Evolutionary conservation across 2,888 invertebrate species (phyloP).

Genomic region (Nomada hirtipes): DNA sequence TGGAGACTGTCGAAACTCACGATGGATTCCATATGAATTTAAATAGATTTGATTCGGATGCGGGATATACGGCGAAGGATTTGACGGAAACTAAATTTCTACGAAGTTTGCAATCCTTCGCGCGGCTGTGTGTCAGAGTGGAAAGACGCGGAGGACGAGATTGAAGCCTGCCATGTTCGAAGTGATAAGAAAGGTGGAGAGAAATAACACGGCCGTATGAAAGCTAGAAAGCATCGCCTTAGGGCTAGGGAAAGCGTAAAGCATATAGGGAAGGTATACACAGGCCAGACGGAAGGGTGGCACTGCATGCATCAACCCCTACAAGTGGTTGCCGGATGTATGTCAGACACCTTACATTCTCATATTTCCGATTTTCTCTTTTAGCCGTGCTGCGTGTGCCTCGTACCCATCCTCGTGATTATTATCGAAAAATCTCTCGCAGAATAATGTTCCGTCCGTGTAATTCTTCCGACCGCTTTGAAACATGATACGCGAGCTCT

Average conservation of each 20-base stretch:
- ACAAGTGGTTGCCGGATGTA: slow-evolving; percentile 61
- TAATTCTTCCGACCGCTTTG: too few species aligned
- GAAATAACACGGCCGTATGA: slow-evolving; percentile 31
- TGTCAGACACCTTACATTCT: slow-evolving; percentile 52
- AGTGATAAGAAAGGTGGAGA: neutral
- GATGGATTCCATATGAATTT: slow-evolving; percentile 43
- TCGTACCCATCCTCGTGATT: neutral
- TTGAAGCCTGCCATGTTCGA: slow-evolving; percentile 13
- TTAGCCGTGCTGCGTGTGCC: neutral
- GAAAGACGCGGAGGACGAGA: neutral
- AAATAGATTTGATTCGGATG: slow-evolving; percentile 40
- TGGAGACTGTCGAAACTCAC: slow-evolving; percentile 17
- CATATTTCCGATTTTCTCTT: slow-evolving; percentile 45
- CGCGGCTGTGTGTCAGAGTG: neutral
- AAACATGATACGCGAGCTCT: too few species aligned
- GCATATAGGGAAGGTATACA: slow-evolving; percentile 47
- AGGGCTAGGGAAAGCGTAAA: slow-evolving; percentile 47
- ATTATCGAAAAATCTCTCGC: neutral
- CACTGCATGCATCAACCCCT: slow-evolving; percentile 51
- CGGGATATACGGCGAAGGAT: slow-evolving; percentile 4
- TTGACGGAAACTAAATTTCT: slow-evolving; percentile 24
- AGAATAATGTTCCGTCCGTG: neutral
- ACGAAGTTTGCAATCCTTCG: slow-evolving; percentile 3
- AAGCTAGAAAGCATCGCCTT: slow-evolving; percentile 48
- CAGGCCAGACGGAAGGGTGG: slow-evolving; percentile 49